Base-by-base conservation (phyloP, 2,113 vertebrate species). In the Sturnira hondurensis region DNA sequence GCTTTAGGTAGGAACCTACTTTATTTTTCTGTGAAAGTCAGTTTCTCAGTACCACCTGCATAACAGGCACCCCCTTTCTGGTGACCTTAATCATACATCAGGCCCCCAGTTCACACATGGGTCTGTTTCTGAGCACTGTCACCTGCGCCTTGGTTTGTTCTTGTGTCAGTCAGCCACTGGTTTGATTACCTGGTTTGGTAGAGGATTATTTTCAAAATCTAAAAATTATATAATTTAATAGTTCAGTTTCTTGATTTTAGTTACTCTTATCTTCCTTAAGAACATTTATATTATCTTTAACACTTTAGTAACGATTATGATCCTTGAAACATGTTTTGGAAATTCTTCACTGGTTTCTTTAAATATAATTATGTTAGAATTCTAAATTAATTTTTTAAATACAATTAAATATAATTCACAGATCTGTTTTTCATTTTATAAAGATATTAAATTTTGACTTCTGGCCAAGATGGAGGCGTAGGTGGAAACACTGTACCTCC, bases 311-410 rank as follows among this genome's bases (percentile, higher is more conserved):
- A 73, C 54, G n/a, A 43, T 71, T 81, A 33, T 86, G 71, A 73
- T 71, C 26, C 19, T 78, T 93, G 33, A 95, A 89, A 86, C 41
- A 45, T 43, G 7, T 86, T 26, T 95, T 86, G 11, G 38, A 86
- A 91, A 61, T 73, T 80, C 54, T 74, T 74, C 19, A 89, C 89
- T 12, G 38, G 12, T 82, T 78, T 92, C 50, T 77, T 92, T 56
- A 84, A 84, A 58, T 74, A 58, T 80, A 80, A 85, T 58, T 92
- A 28, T 83, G 36, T 84, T 90, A 38, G 17, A 89, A 95, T 84
- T 83, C 12, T 67, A 83, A 83, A 76, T 56, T 24, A 2, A 7
- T 84, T 36, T 84, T 50, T 61, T 41, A 91, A 80, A 70, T 95
- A 54, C 61, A 83, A 41, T 58, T 83, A 89, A 67, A 52, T 83